Percentiles rank a stretch among this genome's conserved stretches.
phyloP scores from a whole-genome alignment of 2,888 invertebrate species.

The Timema podura region DNA sequence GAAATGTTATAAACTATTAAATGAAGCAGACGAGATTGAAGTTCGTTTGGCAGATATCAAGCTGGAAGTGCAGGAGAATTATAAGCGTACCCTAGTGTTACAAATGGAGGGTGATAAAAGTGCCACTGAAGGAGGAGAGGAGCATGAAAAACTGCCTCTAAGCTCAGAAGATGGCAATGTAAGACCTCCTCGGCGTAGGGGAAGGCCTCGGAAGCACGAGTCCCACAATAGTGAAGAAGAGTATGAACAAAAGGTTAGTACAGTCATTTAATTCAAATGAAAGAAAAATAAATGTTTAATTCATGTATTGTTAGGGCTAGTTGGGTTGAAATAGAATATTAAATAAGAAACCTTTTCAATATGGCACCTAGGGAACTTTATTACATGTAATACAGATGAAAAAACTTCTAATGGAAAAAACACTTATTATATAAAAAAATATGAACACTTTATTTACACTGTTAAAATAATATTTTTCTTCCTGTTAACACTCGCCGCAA shows the following conservation, averaged over 20 bases:
- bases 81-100: slow-evolving; percentile 45
- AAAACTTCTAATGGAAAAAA: too few species aligned
- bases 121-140: slow-evolving; percentile 23
- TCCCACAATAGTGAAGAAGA: slow-evolving; percentile 34
- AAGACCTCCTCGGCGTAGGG: not conserved
- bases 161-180: slow-evolving; percentile 29
- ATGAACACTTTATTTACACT: too few species aligned
- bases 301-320: too few species aligned
- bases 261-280: slow-evolving; percentile 13
- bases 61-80: slow-evolving; percentile 50
- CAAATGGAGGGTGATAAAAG: slow-evolving; percentile 30
- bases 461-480: too few species aligned
- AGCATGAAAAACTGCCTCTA: slow-evolving; percentile 27
- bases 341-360: too few species aligned
- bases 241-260: slow-evolving; percentile 35
- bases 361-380: too few species aligned
- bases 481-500: too few species aligned
- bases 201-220: slow-evolving; percentile 20
- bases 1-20: slow-evolving; percentile 60
- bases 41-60: slow-evolving; percentile 50
- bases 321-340: too few species aligned
- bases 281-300: too few species aligned
- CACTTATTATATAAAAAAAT: too few species aligned
- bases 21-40: slow-evolving; percentile 49
- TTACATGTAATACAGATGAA: too few species aligned